phyloP scores from a whole-genome alignment of 2,888 invertebrate genomes.

The Dexiosoma caninum region DNA sequence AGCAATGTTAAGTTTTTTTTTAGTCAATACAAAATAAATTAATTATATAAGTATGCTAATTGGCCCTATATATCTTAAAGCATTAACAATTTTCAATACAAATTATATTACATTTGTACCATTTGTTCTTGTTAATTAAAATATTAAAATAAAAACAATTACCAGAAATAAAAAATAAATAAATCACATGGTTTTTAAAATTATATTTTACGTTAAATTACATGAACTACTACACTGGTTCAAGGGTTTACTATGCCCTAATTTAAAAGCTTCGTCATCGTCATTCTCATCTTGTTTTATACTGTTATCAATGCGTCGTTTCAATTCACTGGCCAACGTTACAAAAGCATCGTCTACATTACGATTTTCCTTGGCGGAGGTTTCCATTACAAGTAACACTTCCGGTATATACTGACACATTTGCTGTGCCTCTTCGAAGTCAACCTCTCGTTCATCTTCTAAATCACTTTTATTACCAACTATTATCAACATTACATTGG shows the following conservation, averaged over 20 bases:
- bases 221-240: conserved; percentile 83
- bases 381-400: conserved; percentile 91
- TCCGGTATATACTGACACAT: conserved; percentile 92
- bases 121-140: conserved; percentile 25
- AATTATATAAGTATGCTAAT: conserved; percentile 33
- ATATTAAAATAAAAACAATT: conserved; percentile 15
- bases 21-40: not conserved
- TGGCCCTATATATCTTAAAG: conserved; percentile 14
- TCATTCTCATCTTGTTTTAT: conserved; percentile 80
- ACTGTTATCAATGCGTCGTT: conserved; percentile 86
- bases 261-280: conserved; percentile 82
- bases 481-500: conserved; percentile 91
- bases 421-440: conserved; percentile 90
- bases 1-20: conserved; percentile 3
- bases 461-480: conserved; percentile 96
- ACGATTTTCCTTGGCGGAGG: conserved; percentile 93
- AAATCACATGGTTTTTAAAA: conserved; percentile 24
- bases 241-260: conserved; percentile 83
- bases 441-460: conserved; percentile 88
- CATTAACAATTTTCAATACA: conserved; percentile 40
- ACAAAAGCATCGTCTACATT: conserved; percentile 94
- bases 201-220: conserved; percentile 73
- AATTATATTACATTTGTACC: conserved; percentile 55
- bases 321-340: conserved; percentile 90
- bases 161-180: conserved; percentile 15